Base-by-base conservation (phyloP, 2,888 invertebrate species). In the Itoplectis maculator region DNA sequence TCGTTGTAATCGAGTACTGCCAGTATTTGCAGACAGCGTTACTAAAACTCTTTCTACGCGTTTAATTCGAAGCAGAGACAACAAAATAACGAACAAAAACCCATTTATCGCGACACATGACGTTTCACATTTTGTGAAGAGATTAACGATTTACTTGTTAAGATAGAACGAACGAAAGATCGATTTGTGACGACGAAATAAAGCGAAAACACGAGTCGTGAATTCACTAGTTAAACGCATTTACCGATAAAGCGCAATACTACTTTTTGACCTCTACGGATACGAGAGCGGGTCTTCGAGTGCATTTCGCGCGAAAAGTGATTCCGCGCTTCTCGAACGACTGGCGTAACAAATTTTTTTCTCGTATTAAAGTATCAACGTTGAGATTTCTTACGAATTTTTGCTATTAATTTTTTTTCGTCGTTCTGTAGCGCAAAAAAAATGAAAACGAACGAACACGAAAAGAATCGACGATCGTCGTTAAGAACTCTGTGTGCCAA, bases 1-100 rank as follows among this genome's bases (percentile, higher is more conserved):
- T 80, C 61, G 68, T 76, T 45, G 37, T 72, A 76, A 72, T 18
- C n/a, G 51, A 78, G 49, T 82, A 82, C 74, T 78, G 81, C 81
- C 81, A 74, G 63, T 72, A 49, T 59, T 47, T 47, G 78, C 74
- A 70, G 78, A 78, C 74, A 69, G 69, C 78, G 37, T 18, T 47
- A 37, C 78, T 35, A 45, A 29, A 29, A 29, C 29, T 78, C 73
- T 76, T 74, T 79, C 45, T 70, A 68, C 73, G 63, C n/a, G 54
- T 37, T 77, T 68, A 47, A 13, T 69, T 76, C 56, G n/a, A 66
- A 66, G n/a, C 49, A 59, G 51, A 47, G 15, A 20, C 5, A 54
- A 47, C 45, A 18, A 40, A 65, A 40, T 20, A 63, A 65, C 18
- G 11, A 63, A 51, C 18, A 11, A 23, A 29, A 29, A 51, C 13